These are phyloP conservation scores for Vireo griseus DNA, from an alignment of 2,797 vertebrate species.

Conservation along the genomic window DNA sequence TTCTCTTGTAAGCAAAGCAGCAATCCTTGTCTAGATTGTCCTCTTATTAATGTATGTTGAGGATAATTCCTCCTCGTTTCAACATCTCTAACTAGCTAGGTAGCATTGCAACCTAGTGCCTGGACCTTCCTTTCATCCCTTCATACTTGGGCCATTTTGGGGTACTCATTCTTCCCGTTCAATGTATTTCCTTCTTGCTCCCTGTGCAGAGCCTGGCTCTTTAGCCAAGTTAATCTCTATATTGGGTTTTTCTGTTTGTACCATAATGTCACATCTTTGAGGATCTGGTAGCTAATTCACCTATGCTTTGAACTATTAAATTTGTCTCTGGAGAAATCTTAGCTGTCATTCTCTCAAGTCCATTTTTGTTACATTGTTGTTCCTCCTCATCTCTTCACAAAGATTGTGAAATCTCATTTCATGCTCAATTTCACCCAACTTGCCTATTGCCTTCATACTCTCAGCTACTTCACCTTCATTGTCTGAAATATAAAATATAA, in stretches of 20 bases:
- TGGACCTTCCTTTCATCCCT: background rate
- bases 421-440: conserved; percentile 55
- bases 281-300: background rate
- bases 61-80: background rate
- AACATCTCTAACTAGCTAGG: background rate
- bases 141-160: background rate
- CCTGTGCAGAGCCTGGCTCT: background rate
- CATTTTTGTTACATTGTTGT: conserved; percentile 16
- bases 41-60: background rate
- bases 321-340: background rate
- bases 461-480: background rate
- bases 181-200: background rate
- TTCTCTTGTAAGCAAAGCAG: background rate
- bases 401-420: conserved; percentile 58
- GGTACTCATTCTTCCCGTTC: background rate
- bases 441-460: conserved; percentile 2
- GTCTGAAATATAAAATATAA: background rate
- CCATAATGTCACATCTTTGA: background rate
- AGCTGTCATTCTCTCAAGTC: background rate
- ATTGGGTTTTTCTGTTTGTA: background rate
- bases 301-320: background rate
- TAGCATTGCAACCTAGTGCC: background rate
- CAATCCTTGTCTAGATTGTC: background rate
- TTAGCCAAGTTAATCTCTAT: background rate
- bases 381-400: background rate